A percentile compares a stretch with the other conserved stretches of the same genome.
Evolutionary conservation across 2,113 vertebrate species (phyloP).

Genomic region (Pseudonaja textilis): DNA sequence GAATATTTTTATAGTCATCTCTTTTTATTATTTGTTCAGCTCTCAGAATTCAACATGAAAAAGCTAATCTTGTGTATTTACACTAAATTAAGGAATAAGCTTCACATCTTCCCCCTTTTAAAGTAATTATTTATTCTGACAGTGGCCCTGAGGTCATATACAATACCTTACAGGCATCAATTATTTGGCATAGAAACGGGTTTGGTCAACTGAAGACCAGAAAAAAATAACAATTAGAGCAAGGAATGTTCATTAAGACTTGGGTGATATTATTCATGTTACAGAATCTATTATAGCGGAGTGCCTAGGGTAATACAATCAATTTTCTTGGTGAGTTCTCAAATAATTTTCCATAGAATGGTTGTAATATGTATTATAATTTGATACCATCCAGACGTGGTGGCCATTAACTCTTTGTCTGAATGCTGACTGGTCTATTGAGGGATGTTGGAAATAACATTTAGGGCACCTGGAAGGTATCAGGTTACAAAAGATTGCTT

Average conservation of each 20-base stretch:
- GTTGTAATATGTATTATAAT: neutral
- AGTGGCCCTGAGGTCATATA: slow-evolving; percentile 25
- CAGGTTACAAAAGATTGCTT: neutral
- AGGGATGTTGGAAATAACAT: neutral
- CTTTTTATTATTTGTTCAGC: neutral
- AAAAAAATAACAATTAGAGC: slow-evolving; percentile 24
- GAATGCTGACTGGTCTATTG: neutral
- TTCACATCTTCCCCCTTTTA: slow-evolving; percentile 12
- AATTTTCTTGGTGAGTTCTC: slow-evolving; percentile 15
- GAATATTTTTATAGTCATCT: neutral
- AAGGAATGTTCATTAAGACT: neutral
- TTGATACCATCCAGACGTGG: neutral
- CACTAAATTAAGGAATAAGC: slow-evolving; percentile 32
- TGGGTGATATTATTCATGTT: neutral
- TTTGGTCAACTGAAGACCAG: slow-evolving; percentile 37
- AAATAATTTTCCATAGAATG: neutral
- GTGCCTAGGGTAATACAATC: neutral
- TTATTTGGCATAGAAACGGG: slow-evolving; percentile 38
- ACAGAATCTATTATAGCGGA: slow-evolving; percentile 1
- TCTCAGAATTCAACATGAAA: neutral
- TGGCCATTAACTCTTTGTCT: neutral
- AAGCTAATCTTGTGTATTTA: slow-evolving; percentile 21
- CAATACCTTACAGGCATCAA: slow-evolving; percentile 43
- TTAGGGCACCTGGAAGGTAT: neutral
- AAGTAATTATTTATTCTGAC: slow-evolving; percentile 42